Evolutionary conservation across 2,797 vertebrate species (phyloP).

Genomic region (Antennarius maculatus): DNA sequence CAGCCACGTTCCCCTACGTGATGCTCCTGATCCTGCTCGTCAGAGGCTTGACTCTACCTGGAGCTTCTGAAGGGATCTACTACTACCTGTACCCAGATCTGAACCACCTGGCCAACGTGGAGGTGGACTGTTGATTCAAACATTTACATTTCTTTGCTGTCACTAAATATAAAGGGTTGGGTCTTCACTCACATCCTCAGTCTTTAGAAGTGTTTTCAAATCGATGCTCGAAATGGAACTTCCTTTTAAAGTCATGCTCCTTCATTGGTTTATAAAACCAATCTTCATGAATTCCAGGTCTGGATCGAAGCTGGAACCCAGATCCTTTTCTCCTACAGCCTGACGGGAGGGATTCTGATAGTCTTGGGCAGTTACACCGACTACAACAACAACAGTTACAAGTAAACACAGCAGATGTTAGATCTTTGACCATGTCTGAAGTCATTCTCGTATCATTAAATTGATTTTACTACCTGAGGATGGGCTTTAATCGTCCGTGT

Average conservation of each 20-base stretch:
- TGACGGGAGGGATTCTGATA: constrained; percentile 33
- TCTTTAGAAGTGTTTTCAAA: too few species aligned
- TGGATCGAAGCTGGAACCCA: constrained; percentile 66
- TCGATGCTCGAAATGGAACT: too few species aligned
- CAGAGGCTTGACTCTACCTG: constrained; percentile 72
- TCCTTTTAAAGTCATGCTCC: too few species aligned
- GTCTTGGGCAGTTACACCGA: constrained; percentile 60
- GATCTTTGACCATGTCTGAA: too few species aligned
- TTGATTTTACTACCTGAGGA: too few species aligned
- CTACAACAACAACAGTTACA: constrained; percentile 67
- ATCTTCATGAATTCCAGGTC: constrained; percentile 44
- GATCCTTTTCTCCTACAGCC: constrained; percentile 59
- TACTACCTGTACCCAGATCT: too few species aligned
- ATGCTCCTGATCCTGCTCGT: constrained; percentile 70
- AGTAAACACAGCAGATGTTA: constrained; percentile 22
- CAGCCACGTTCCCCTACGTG: constrained; percentile 68
- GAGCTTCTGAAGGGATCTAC: constrained; percentile 64
- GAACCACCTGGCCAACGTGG: constrained; percentile 51
- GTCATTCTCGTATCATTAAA: too few species aligned
- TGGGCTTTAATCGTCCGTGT: not conserved
- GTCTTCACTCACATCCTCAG: too few species aligned
- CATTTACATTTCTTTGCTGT: too few species aligned
- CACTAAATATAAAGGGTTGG: too few species aligned
- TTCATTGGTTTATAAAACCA: not conserved
- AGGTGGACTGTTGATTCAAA: constrained; percentile 26